Conservation (phyloP, 2,113 vertebrate species). For the Elaphurus davidianus region DNA sequence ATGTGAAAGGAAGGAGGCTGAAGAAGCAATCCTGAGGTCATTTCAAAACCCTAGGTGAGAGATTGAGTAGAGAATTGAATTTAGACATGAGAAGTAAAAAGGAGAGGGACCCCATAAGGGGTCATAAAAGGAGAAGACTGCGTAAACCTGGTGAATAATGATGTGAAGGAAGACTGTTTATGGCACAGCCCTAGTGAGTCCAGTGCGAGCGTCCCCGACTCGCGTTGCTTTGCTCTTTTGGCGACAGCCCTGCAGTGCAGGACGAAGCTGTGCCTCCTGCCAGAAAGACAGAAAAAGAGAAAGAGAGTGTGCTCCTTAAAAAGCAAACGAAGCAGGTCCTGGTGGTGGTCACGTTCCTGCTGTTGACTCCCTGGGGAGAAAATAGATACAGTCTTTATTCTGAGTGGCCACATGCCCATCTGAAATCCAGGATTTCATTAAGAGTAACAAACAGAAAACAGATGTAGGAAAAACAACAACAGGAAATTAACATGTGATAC, state of each 20-base stretch:
- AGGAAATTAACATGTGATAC: background rate
- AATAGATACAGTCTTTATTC: background rate
- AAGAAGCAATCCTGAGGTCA: background rate
- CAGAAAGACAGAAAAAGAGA: background rate
- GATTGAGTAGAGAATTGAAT: background rate
- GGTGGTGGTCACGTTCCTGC: background rate
- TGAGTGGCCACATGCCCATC: background rate
- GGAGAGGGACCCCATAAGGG: background rate
- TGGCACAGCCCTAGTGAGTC: background rate
- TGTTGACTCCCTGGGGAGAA: background rate
- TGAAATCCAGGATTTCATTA: background rate
- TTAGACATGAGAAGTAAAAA: background rate
- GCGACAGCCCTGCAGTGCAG: fast-evolving
- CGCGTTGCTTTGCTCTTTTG: background rate
- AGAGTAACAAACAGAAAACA: background rate
- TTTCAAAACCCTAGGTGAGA: background rate
- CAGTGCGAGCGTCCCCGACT: background rate
- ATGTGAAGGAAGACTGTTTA: background rate
- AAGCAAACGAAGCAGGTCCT: background rate
- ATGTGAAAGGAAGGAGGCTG: background rate
- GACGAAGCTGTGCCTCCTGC: background rate
- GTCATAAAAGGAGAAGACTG: background rate
- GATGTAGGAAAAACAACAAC: background rate
- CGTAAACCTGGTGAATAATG: too few species aligned
- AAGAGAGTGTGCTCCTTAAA: background rate